Evolutionary conservation across 1,140 invertebrate genomes (phyloP).

Genomic region (Asbolus verrucosus): DNA sequence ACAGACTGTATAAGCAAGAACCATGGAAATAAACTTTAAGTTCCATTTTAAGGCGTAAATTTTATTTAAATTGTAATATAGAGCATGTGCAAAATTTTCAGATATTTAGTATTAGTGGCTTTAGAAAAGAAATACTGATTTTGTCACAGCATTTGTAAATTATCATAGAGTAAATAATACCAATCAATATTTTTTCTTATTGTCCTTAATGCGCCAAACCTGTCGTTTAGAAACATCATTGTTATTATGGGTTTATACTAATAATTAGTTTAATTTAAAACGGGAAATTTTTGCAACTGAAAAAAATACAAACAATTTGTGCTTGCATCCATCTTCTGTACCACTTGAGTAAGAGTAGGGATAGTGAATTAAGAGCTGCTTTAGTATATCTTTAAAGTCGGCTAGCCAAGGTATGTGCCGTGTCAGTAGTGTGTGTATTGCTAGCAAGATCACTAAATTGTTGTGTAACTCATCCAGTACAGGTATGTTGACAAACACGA

Average conservation of each 20-base stretch:
- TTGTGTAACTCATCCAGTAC: constrained; percentile 2
- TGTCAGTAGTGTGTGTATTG: constrained; percentile 26
- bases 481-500: constrained; percentile 23
- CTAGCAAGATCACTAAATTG: constrained; percentile 22
- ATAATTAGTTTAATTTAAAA: constrained; percentile 22
- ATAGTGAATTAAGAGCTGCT: constrained; percentile 23
- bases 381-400: constrained; percentile 35
- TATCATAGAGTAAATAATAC: too few species aligned
- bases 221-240: not conserved
- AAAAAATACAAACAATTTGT: constrained; percentile 9
- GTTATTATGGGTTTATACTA: not conserved
- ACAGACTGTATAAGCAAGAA: too few species aligned
- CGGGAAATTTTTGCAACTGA: constrained; percentile 11
- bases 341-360: constrained; percentile 29
- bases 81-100: too few species aligned
- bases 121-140: too few species aligned
- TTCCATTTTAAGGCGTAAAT: too few species aligned
- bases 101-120: too few species aligned
- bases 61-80: too few species aligned
- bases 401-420: constrained; percentile 16
- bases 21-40: too few species aligned
- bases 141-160: too few species aligned
- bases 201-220: not conserved
- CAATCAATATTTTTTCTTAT: not conserved
- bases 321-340: constrained; percentile 4